Conservation (phyloP, 2,797 vertebrate species). For the Geotrypetes seraphini region DNA sequence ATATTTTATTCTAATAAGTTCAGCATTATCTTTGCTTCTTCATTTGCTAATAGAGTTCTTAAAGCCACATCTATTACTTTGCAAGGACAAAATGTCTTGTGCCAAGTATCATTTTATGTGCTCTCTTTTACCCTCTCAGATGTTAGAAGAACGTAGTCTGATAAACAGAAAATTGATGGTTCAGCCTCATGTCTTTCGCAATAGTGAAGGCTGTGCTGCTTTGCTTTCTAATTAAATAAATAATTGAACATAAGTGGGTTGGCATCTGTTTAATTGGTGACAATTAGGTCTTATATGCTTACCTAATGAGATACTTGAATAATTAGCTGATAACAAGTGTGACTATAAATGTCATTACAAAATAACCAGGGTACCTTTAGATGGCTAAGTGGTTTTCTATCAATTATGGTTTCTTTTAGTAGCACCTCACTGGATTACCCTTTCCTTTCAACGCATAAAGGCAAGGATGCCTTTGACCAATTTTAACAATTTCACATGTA, state of each 20-base stretch:
- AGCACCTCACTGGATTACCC: background rate
- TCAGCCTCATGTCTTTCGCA: background rate
- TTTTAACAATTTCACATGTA: too few relatives aligned
- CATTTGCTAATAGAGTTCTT: too few relatives aligned
- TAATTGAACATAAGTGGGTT: constrained; percentile 13
- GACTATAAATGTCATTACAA: constrained; percentile 56
- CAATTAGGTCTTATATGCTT: constrained; percentile 61
- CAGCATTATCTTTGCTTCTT: too few relatives aligned
- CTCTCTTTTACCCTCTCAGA: background rate
- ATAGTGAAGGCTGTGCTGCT: background rate
- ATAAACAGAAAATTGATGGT: background rate
- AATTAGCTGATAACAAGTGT: constrained; percentile 31
- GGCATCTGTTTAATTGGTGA: constrained; percentile 63
- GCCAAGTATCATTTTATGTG: too few relatives aligned
- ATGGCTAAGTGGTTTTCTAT: background rate
- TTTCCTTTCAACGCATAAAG: too few relatives aligned
- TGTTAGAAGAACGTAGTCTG: background rate
- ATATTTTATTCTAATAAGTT: too few relatives aligned
- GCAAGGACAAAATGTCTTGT: too few relatives aligned
- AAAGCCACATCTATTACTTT: too few relatives aligned
- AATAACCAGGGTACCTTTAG: constrained; percentile 27
- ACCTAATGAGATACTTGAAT: constrained; percentile 55
- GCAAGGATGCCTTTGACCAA: too few relatives aligned
- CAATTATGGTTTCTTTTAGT: background rate
- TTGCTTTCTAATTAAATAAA: constrained; percentile 12